A percentile compares a stretch with the other conserved stretches of the same genome.
Evolutionary conservation across 2,113 vertebrate species (phyloP).

Genomic region (Melanocharis versteri): DNA sequence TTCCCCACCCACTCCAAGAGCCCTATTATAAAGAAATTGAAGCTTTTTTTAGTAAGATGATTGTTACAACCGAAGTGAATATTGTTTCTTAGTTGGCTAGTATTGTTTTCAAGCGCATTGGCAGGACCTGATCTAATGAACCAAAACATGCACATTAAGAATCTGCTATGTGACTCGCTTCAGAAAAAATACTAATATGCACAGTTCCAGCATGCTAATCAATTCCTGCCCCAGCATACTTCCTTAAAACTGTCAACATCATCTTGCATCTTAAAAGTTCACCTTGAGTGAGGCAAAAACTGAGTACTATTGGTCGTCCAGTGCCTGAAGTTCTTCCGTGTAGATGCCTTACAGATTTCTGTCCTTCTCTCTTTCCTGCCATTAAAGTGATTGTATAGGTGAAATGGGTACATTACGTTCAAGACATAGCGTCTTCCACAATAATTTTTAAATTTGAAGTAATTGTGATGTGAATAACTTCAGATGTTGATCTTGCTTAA

Average conservation of each 20-base stretch:
- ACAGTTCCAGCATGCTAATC: not conserved
- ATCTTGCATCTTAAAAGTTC: not conserved
- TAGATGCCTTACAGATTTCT: not conserved
- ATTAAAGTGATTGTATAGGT: not conserved
- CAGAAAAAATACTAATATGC: not conserved
- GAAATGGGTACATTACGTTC: not conserved
- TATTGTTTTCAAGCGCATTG: not conserved
- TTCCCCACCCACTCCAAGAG: slow-evolving; percentile 1
- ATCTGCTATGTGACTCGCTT: not conserved
- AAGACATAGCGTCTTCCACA: not conserved
- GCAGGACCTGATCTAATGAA: not conserved
- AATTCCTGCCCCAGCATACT: not conserved
- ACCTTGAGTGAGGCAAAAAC: not conserved
- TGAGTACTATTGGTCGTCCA: not conserved
- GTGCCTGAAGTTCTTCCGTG: not conserved
- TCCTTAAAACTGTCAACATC: not conserved
- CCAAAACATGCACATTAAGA: not conserved
- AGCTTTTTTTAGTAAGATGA: not conserved
- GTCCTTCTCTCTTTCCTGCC: not conserved
- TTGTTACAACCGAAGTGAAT: not conserved
- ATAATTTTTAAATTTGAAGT: not conserved
- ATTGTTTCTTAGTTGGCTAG: not conserved
- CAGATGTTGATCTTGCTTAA: not conserved
- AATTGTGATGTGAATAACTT: not conserved
- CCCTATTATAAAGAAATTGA: not conserved